Conservation (phyloP, 2,797 vertebrate genomes). For the Paramormyrops hopkinsi region DNA sequence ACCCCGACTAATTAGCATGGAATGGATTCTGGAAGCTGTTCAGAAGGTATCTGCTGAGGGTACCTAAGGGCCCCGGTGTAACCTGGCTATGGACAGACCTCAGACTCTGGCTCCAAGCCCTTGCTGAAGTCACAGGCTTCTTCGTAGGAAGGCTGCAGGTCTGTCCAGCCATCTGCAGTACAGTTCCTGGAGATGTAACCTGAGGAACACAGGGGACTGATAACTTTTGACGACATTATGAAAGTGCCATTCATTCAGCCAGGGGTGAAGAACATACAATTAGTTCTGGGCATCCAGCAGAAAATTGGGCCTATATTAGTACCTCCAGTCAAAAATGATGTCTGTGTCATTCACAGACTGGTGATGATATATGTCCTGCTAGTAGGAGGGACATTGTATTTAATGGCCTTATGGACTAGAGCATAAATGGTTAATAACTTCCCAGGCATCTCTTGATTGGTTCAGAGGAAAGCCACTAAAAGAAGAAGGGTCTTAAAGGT, state of each 20-base stretch:
- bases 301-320: not conserved
- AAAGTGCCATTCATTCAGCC: not conserved
- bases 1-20: not conserved
- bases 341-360: not conserved
- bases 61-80: not conserved
- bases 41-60: not conserved
- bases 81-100: constrained; percentile 51
- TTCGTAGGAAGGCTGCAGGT: constrained; percentile 66
- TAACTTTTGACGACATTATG: not conserved
- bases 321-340: not conserved
- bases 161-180: constrained; percentile 65
- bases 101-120: constrained; percentile 60
- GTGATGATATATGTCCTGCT: not conserved
- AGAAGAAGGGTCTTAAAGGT: not conserved
- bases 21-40: not conserved
- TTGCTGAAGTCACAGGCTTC: constrained; percentile 68
- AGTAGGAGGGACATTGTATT: not conserved
- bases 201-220: constrained; percentile 30
- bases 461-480: not conserved
- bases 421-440: not conserved
- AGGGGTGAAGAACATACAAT: not conserved
- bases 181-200: constrained; percentile 77
- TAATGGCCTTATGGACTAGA: not conserved
- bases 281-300: not conserved
- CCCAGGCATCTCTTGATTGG: not conserved